Percentiles rank a stretch among this genome's conserved stretches.
These are phyloP conservation scores for Saccostrea glomerata DNA, from an alignment of 1,140 invertebrate genomes.

Conservation along the genomic window DNA sequence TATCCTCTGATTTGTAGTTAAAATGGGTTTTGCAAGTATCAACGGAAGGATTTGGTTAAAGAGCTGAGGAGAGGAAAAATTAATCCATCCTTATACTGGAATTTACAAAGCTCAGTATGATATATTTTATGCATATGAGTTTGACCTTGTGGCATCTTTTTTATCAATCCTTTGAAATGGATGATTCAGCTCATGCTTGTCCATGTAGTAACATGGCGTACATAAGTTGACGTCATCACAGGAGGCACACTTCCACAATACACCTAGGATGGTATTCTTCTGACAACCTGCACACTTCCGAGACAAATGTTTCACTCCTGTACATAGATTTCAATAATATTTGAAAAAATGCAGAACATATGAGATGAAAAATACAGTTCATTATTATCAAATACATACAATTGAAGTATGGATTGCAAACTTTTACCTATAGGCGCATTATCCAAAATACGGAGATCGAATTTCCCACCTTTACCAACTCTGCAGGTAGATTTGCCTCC, in stretches of 20 bases:
- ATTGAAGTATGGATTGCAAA: neutral
- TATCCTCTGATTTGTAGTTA: too few species aligned
- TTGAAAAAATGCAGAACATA: neutral
- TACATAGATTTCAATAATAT: neutral
- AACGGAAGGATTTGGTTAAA: too few species aligned
- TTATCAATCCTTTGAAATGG: constrained; percentile 63
- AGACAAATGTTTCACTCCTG: constrained; percentile 63
- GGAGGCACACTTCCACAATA: constrained; percentile 65
- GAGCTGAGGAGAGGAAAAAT: neutral
- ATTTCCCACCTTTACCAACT: constrained; percentile 61
- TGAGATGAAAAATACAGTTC: neutral
- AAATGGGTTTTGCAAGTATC: too few species aligned
- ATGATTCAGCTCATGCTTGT: constrained; percentile 64
- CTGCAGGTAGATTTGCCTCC: constrained; percentile 57
- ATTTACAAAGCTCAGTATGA: neutral
- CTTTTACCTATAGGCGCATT: constrained; percentile 61
- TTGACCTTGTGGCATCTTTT: constrained; percentile 48
- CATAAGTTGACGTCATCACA: constrained; percentile 68
- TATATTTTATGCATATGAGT: neutral
- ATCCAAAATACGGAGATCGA: constrained; percentile 62
- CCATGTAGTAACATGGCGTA: constrained; percentile 61
- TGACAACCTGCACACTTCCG: constrained; percentile 64
- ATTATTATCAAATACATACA: neutral
- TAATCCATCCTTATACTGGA: neutral
- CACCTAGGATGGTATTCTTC: constrained; percentile 56